Evolutionary conservation across 2,888 invertebrate genomes (phyloP).

Genomic region (Ypsolopha sequella): DNA sequence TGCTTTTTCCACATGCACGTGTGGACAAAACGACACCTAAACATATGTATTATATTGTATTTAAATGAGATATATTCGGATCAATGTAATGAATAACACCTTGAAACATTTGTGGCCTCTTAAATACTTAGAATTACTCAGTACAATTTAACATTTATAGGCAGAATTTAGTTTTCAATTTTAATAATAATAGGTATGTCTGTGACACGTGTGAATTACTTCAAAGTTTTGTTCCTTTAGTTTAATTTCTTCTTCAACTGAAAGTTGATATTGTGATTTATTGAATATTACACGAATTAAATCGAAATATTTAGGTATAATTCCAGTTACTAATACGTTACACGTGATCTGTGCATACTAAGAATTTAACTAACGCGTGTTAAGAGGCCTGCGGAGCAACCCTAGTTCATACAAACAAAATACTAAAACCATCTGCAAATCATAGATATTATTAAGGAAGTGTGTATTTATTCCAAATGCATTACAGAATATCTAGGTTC

Average conservation of each 20-base stretch:
- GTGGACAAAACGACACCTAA: too few species aligned
- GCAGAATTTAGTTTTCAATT: background rate
- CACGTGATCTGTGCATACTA: too few species aligned
- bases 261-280: conserved; percentile 69
- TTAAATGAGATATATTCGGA: background rate
- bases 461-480: too few species aligned
- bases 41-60: background rate
- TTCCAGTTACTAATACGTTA: too few species aligned
- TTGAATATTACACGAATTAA: conserved; percentile 51
- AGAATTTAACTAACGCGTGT: too few species aligned
- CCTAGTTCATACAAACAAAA: too few species aligned
- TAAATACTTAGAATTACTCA: background rate
- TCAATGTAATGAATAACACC: background rate
- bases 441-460: too few species aligned
- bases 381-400: too few species aligned
- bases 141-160: background rate
- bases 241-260: conserved; percentile 51
- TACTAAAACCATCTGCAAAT: too few species aligned
- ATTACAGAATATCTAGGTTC: too few species aligned
- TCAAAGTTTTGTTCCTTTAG: conserved; percentile 46
- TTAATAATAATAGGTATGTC: conserved; percentile 16
- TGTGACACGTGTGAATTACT: conserved; percentile 43
- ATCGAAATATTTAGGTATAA: conserved; percentile 20
- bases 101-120: background rate
- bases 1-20: too few species aligned